Percentiles rank a stretch among this genome's conserved stretches.
phyloP scores from a whole-genome alignment of 2,797 vertebrate species.

The Falco columbarius region DNA sequence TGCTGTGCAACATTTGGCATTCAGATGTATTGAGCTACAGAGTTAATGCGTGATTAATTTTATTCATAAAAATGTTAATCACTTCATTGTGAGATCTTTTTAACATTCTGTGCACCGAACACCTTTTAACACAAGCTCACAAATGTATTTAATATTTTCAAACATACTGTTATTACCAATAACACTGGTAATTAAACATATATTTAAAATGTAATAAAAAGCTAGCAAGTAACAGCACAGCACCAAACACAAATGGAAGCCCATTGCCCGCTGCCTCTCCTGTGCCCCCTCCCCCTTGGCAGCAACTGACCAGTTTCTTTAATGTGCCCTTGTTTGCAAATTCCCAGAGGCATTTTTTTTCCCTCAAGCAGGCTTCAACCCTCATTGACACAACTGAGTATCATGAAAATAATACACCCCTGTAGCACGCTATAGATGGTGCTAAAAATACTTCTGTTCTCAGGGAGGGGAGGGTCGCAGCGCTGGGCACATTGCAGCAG shows the following conservation, averaged over 20 bases:
- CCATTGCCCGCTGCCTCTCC: background rate
- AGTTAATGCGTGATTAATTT: conserved; percentile 85
- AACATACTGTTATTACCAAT: conserved; percentile 60
- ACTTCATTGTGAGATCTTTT: conserved; percentile 81
- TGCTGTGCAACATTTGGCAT: conserved; percentile 75
- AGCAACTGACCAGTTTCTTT: conserved; percentile 20
- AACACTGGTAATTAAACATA: conserved; percentile 74
- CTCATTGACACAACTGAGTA: background rate
- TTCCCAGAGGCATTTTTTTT: conserved; percentile 11
- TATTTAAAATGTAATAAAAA: conserved; percentile 69
- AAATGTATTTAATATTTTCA: conserved; percentile 78
- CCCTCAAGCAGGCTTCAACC: background rate
- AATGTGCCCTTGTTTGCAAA: conserved; percentile 44
- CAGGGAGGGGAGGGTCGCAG: background rate
- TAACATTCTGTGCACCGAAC: conserved; percentile 75
- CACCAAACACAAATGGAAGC: background rate
- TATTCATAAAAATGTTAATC: conserved; percentile 88
- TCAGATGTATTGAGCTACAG: conserved; percentile 73
- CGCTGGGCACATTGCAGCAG: conserved; percentile 57
- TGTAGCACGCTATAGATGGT: background rate
- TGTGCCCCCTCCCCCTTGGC: background rate
- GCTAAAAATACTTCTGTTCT: conserved; percentile 2
- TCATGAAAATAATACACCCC: conserved; percentile 32
- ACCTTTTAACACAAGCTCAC: conserved; percentile 75
- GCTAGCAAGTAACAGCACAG: background rate